A percentile compares a stretch with the other conserved stretches of the same genome.
Evolutionary conservation across 2,113 vertebrate genomes (phyloP).

Genomic region (Ptychochromis oligacanthus): DNA sequence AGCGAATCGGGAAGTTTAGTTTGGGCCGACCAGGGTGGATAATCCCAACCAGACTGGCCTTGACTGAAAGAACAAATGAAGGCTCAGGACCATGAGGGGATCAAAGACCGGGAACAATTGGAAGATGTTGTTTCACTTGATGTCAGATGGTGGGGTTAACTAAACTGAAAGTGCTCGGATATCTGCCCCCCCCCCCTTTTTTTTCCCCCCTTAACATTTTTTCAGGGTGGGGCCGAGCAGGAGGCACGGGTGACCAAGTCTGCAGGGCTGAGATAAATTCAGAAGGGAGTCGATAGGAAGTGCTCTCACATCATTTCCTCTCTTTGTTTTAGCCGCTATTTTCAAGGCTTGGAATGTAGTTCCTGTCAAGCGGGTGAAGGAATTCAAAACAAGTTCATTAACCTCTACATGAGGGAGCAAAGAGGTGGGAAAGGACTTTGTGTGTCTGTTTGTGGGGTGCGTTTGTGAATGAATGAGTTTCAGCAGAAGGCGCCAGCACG

Average conservation of each 20-base stretch:
- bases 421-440: conserved; percentile 12
- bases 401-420: conserved; percentile 37
- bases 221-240: conserved; percentile 33
- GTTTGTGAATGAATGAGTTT: conserved; percentile 31
- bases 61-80: conserved; percentile 1
- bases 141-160: conserved; percentile 42
- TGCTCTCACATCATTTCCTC: conserved; percentile 78
- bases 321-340: conserved; percentile 79
- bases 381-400: conserved; percentile 83
- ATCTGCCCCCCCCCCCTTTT: too few relatives aligned
- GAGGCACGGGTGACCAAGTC: conserved; percentile 43
- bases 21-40: not conserved
- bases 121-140: conserved; percentile 22
- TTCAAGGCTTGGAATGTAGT: conserved; percentile 79
- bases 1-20: not conserved
- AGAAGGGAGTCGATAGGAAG: conserved; percentile 73
- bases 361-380: conserved; percentile 76
- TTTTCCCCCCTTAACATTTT: too few relatives aligned
- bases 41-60: conserved; percentile 48
- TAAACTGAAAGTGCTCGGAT: conserved; percentile 2
- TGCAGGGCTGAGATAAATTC: conserved; percentile 79
- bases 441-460: not conserved
- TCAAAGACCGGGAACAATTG: conserved; percentile 29
- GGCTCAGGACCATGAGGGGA: conserved; percentile 4
- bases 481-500: not conserved